phyloP scores from a whole-genome alignment of 2,797 vertebrate genomes.

The Epinephelus awoara region DNA sequence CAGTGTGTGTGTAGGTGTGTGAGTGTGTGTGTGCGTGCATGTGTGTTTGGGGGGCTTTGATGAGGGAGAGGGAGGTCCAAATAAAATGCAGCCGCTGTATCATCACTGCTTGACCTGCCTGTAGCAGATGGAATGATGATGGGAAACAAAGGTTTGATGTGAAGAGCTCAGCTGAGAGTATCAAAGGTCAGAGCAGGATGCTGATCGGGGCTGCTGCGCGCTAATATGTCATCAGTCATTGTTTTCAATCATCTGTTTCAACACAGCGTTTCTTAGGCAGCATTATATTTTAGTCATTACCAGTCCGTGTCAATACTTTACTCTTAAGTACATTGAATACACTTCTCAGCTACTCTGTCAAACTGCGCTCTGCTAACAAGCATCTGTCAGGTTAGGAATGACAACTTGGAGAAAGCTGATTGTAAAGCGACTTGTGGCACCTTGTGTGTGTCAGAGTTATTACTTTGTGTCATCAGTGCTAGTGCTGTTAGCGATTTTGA shows the following conservation, averaged over 20 bases:
- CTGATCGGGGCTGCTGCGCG: neutral
- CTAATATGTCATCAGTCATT: neutral
- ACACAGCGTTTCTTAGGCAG: neutral
- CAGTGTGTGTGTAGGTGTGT: constrained; percentile 24
- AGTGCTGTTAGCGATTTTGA: too few relatives aligned
- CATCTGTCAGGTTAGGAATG: too few relatives aligned
- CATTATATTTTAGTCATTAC: too few relatives aligned
- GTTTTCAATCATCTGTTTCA: neutral
- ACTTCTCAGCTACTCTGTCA: too few relatives aligned
- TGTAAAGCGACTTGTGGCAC: too few relatives aligned
- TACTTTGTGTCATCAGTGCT: too few relatives aligned
- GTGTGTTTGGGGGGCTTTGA: neutral
- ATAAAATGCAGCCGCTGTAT: constrained; percentile 89
- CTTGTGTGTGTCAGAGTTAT: too few relatives aligned
- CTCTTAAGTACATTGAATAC: too few relatives aligned
- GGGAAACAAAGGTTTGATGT: constrained; percentile 89
- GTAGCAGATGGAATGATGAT: constrained; percentile 90
- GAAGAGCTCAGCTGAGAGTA: constrained; percentile 77
- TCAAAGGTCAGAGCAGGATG: constrained; percentile 41
- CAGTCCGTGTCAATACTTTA: too few relatives aligned
- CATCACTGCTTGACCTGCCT: constrained; percentile 90
- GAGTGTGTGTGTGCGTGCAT: neutral
- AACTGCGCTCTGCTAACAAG: too few relatives aligned
- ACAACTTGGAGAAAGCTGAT: too few relatives aligned
- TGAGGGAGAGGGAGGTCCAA: neutral